A percentile compares a stretch with the other conserved stretches of the same genome.
These are phyloP conservation scores for Chauna torquata DNA, from an alignment of 2,113 vertebrate genomes.

Conservation along the genomic window DNA sequence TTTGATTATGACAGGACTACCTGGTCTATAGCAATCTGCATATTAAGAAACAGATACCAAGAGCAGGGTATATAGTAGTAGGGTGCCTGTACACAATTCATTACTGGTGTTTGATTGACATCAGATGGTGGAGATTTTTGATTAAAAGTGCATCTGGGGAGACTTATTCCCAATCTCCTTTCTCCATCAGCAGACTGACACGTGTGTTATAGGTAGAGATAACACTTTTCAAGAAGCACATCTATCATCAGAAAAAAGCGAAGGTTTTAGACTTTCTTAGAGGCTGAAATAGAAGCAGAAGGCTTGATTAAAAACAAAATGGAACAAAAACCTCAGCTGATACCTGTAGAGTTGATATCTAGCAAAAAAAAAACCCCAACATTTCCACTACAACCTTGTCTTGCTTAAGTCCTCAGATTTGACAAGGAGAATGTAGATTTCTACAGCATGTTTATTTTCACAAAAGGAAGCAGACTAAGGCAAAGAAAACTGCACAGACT, in stretches of 20 bases:
- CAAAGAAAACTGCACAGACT: background rate
- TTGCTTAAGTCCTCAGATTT: background rate
- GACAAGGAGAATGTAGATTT: background rate
- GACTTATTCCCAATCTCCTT: background rate
- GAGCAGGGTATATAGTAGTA: background rate
- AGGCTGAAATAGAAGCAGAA: background rate
- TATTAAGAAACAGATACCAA: background rate
- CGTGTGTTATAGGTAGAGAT: background rate
- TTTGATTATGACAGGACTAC: background rate
- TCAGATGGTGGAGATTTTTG: background rate
- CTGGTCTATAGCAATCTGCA: background rate
- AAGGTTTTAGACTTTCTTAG: background rate
- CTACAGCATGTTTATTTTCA: background rate
- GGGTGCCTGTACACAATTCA: fast-evolving
- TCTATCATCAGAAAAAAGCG: background rate
- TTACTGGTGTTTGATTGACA: background rate
- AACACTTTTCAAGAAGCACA: background rate
- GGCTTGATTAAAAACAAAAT: background rate
- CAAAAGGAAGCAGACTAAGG: background rate
- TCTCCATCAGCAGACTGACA: background rate
- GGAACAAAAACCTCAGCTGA: background rate
- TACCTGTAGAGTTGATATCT: background rate
- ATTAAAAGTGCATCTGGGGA: background rate
- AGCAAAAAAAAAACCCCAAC: background rate
- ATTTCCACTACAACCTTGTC: background rate